phyloP scores from a whole-genome alignment of 2,113 vertebrate species.

The Camelus dromedarius region DNA sequence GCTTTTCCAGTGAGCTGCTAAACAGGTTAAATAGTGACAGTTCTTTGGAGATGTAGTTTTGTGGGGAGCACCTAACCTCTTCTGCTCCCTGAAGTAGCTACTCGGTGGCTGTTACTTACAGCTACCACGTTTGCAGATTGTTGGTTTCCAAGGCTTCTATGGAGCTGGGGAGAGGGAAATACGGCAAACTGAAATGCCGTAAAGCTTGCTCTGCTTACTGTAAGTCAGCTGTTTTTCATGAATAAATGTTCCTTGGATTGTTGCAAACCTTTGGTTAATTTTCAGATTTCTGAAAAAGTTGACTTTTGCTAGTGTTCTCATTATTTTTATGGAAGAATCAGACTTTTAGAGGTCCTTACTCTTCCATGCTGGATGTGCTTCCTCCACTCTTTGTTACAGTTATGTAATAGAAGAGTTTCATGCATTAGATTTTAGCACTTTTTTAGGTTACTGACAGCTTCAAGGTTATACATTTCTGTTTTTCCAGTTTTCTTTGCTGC shows the following conservation, averaged over 20 bases:
- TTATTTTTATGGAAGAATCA: neutral
- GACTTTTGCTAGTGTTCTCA: neutral
- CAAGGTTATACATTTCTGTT: neutral
- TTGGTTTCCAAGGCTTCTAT: neutral
- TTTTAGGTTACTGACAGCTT: neutral
- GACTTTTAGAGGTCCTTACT: neutral
- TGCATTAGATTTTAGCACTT: neutral
- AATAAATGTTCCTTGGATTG: slow-evolving; percentile 1
- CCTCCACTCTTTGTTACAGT: neutral
- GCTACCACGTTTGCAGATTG: neutral
- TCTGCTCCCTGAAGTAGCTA: neutral
- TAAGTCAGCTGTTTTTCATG: slow-evolving; percentile 35
- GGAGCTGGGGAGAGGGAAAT: neutral
- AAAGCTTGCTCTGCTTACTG: neutral
- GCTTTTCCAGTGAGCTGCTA: neutral
- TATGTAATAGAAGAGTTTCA: neutral
- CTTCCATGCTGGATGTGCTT: neutral
- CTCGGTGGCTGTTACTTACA: neutral
- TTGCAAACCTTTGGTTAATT: slow-evolving; percentile 3
- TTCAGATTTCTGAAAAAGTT: slow-evolving; percentile 32
- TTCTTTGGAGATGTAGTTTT: neutral
- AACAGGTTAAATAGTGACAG: neutral
- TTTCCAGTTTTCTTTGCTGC: neutral
- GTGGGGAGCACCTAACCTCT: neutral
- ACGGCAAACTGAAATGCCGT: neutral